A percentile compares a stretch with the other conserved stretches of the same genome.
Evolutionary conservation across 92 coral and sea anemone species (phyloP).

Genomic region (Ricordea florida): DNA sequence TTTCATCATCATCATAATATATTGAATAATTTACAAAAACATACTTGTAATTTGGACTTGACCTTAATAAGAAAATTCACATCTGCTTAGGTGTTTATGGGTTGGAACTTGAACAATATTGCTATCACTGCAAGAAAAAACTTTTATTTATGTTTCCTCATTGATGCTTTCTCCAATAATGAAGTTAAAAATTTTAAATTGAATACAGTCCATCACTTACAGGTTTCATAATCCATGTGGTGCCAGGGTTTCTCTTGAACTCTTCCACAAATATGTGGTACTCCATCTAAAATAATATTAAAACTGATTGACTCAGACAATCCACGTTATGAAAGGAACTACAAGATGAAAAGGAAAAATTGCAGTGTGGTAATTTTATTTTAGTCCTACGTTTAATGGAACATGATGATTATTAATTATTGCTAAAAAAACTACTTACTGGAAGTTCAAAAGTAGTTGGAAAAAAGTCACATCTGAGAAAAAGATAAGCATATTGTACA

Average conservation of each 20-base stretch:
- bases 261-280: constrained; percentile 97
- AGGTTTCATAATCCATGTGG: constrained; percentile 99
- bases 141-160: background rate
- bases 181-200: no score
- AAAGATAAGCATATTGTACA: constrained; percentile 61
- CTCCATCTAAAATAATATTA: constrained; percentile 66
- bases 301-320: background rate
- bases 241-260: constrained; percentile 93
- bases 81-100: no score
- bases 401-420: background rate
- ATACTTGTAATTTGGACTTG: no score
- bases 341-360: background rate
- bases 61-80: no score
- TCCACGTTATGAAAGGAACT: background rate
- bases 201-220: no score
- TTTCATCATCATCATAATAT: no score
- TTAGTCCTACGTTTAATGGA: background rate
- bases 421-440: constrained; percentile 44
- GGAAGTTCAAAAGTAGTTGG: constrained; percentile 97
- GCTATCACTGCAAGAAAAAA: background rate
- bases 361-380: background rate
- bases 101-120: no score
- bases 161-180: no score
- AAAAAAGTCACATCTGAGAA: constrained; percentile 85
- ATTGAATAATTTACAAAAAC: no score